Base-by-base conservation (phyloP, 2,113 vertebrate genomes). In the Cariama cristata region DNA sequence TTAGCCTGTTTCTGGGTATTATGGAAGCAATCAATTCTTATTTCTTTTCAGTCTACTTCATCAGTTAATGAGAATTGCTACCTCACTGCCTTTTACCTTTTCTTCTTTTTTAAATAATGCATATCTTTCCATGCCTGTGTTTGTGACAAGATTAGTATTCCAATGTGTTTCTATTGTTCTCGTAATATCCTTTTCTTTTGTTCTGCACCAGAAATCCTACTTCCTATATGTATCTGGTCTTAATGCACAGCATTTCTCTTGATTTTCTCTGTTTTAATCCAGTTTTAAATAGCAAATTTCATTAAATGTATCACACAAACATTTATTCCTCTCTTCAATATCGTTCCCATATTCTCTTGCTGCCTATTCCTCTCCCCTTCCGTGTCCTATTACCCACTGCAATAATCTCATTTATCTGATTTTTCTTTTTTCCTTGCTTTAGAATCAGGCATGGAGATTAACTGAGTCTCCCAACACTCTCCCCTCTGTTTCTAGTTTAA, bases 231-330 rank as follows among this genome's bases (percentile, higher is more conserved):
- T 79, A 95, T 95, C 87, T 94, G 69, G 44, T 93, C 62, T 88
- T 91, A 94, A 94, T 79, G 85, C 58, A 66, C 58, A 76, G 24
- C 81, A 96, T 96, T 95, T 96, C 86, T 96, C 93, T 89, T 97
- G 32, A 96, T 96, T 96, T 95, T 95, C 95, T 91, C 69, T 91
- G 80, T 93, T 96, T 96, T 96, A 97, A 96, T 96, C 89, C 93
- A 86, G 83, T 96, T 96, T 95, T 84, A 94, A 96, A 93, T 67
- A 95, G 84, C n/a, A 96, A 95, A 96, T 94, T 89, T 93, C 96
- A 91, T 96, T 97, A 95, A 87, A 93, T 87, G 56, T 75, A 91
- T 96, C 86, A 59, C 52, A 71, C 71, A 92, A 96, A 91, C 94
- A 89, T 96, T 94, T 94, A 93, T 94, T 93, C 73, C 40, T 87